phyloP scores from a whole-genome alignment of 2,888 invertebrate species.

The Xanthorhoe designata region DNA sequence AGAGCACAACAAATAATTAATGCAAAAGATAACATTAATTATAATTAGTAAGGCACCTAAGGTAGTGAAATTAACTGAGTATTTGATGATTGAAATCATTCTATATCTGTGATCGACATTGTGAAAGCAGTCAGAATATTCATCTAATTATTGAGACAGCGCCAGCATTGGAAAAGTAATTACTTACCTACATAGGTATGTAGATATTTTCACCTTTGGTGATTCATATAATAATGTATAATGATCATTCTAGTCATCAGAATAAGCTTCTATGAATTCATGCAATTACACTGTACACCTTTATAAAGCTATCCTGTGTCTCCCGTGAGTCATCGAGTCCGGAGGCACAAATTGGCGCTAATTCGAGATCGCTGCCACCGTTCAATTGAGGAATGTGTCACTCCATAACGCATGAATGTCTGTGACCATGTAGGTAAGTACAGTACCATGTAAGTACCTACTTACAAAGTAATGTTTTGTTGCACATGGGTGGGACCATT shows the following conservation, averaged over 20 bases:
- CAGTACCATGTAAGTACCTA: not conserved
- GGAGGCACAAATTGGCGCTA: constrained; percentile 83
- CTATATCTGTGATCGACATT: not conserved
- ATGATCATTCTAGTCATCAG: too few species aligned
- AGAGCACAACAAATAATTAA: too few species aligned
- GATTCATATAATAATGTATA: too few species aligned
- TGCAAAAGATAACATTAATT: too few species aligned
- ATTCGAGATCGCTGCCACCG: constrained; percentile 75
- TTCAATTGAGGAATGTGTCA: constrained; percentile 85
- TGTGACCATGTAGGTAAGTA: constrained; percentile 18
- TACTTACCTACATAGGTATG: too few species aligned
- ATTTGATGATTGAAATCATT: too few species aligned
- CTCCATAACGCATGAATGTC: constrained; percentile 59
- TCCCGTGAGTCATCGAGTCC: constrained; percentile 67
- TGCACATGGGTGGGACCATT: constrained; percentile 2
- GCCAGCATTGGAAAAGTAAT: too few species aligned
- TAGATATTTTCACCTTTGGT: too few species aligned
- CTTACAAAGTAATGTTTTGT: not conserved
- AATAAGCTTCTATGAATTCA: not conserved
- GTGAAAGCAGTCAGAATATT: not conserved
- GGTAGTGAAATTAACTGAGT: too few species aligned
- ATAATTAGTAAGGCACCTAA: too few species aligned
- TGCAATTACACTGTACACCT: constrained; percentile 12
- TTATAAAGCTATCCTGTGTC: constrained; percentile 24
- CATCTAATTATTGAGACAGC: too few species aligned